A percentile compares a stretch with the other conserved stretches of the same genome.
These are phyloP conservation scores for Platysternon megacephalum DNA, from an alignment of 2,113 vertebrate genomes.

Conservation along the genomic window DNA sequence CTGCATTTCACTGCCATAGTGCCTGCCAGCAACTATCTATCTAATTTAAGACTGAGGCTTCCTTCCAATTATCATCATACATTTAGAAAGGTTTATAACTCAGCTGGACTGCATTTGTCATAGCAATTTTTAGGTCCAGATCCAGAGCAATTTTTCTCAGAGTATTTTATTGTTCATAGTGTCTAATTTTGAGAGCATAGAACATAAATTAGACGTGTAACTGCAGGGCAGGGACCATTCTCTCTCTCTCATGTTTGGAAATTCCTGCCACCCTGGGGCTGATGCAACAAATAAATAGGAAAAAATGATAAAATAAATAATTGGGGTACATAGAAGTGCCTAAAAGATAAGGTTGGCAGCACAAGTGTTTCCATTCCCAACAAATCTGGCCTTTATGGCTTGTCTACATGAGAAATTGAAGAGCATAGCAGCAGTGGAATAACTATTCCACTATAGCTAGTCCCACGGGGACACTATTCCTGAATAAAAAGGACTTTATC, in stretches of 20 bases:
- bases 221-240: background rate
- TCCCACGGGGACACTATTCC: background rate
- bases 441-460: background rate
- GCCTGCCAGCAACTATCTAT: background rate
- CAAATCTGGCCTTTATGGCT: background rate
- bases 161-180: background rate
- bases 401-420: background rate
- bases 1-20: background rate
- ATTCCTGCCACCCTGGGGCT: background rate
- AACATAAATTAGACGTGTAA: background rate
- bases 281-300: background rate
- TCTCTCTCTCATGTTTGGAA: background rate
- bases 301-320: background rate
- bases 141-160: background rate
- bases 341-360: background rate
- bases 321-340: background rate
- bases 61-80: background rate
- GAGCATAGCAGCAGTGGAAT: background rate
- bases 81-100: background rate
- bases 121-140: background rate
- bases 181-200: background rate
- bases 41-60: background rate
- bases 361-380: accelerated
- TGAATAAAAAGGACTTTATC: background rate
- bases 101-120: background rate